Evolutionary conservation across 2,888 invertebrate species (phyloP), one percentile per base, ranked within the genome.

Genomic region (Dendrolimus pini): DNA sequence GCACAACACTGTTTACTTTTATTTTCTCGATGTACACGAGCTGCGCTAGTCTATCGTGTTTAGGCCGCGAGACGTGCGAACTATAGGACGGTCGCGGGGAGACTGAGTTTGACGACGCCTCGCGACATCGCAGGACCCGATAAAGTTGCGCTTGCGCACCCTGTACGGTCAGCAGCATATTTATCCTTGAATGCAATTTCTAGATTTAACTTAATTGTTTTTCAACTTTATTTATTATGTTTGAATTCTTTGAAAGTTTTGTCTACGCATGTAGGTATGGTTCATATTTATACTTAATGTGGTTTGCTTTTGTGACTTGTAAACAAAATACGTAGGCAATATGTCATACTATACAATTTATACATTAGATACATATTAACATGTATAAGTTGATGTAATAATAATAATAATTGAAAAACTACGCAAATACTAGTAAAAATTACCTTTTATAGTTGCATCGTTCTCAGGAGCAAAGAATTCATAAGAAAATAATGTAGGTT

Each of bases 141-240:
- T 47, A 9, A 47, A 55, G 59, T 58, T 72, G 76, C 78, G 80
- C 76, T 65, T 62, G 72, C 75, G 78, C 82, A 75, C 65, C 53
- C 56, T 61, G 71, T 71, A 70, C 70, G 63, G 71, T 65, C 69
- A 69, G 68, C 77, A 71, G 55, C 65, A 65, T 1, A 30, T 6
- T 0, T 30, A 30, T 64, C 71, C 69, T 71, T 71, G 72, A 53
- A 72, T 82, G 81, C 83, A 81, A 78, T 81, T 80, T 78, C 75
- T 71, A 82, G 83, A 85, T 84, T 78, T 79, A 80, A 83, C 80
- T 82, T 70, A 75, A 62, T 66, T 67, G 63, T 68, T 70, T 66
- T 64, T 30, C 30, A 47, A 47, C 47, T 47, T 47, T 47, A 47
- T 47, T 47, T 47, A 6, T 65, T 55, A 55, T 13, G 30, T 56